Base-by-base conservation (phyloP, 2,113 vertebrate species). In the Pipra filicauda region DNA sequence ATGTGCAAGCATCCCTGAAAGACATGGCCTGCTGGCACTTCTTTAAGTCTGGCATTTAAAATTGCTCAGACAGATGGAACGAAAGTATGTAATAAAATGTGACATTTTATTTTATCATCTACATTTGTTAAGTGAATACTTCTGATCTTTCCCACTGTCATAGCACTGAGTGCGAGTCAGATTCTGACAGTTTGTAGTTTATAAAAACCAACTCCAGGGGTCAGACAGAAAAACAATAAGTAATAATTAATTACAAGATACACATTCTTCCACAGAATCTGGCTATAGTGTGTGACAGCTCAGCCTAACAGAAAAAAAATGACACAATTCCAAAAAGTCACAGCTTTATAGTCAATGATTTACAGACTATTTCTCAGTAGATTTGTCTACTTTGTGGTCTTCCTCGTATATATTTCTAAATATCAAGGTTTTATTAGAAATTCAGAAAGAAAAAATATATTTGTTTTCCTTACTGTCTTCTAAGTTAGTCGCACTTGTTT, bases 21-120 rank as follows among this genome's bases (percentile, higher is more conserved):
- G 95, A 94, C 39, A 7, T 21, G 71, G 92, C 85, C 93, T 84
- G 59, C 92, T 97, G 91, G 93, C 82, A 75, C 72, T 73, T 82
- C 90, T 97, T 96, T 95, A 81, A 96, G 96, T 76, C 88, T 98
- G 97, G 96, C 96, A 97, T 98, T 98, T 96, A 92, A 97, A 98
- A 97, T 95, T 52, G 77, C 66, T 96, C 95, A 95, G 94, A 94
- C 97, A 98, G 97, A 98, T 97, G 97, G 97, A 95, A 96, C 77
- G 79, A 94, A 97, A 97, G 85, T 96, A 96, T 96, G 93, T 89
- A 97, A 97, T 97, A 98, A 98, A 98, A 97, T 92, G 88, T 97
- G 97, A 98, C 97, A 98, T 98, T 98, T 98, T 76, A 86, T 97
- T 98, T 97, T 96, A 92, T 89, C 95, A 76, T 97, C 91, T 94